Conservation (phyloP, 2,797 vertebrate species). For the Cryptoblepharus egeriae region DNA sequence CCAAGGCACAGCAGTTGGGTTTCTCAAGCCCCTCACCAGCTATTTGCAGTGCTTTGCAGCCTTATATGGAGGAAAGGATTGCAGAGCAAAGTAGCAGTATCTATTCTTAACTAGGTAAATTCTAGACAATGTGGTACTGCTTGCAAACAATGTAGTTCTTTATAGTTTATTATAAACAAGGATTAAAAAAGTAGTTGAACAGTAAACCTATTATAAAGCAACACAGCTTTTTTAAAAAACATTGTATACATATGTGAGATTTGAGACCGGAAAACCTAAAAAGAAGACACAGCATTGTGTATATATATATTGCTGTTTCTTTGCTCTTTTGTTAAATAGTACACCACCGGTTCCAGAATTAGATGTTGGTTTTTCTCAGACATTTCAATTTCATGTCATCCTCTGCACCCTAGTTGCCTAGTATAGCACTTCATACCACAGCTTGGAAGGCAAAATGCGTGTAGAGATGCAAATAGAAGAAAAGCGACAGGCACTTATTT, state of each 20-base stretch:
- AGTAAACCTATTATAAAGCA: constrained; percentile 30
- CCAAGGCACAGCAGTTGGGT: too few species aligned
- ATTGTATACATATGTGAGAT: background rate
- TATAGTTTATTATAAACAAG: background rate
- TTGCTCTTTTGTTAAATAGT: constrained; percentile 34
- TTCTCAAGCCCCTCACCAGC: too few species aligned
- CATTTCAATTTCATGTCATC: constrained; percentile 36
- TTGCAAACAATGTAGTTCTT: constrained; percentile 16
- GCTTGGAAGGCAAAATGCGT: constrained; percentile 61
- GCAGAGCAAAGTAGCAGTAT: too few species aligned
- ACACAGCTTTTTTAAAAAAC: background rate
- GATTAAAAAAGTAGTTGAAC: background rate
- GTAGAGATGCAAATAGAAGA: constrained; percentile 66
- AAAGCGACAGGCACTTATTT: constrained; percentile 74
- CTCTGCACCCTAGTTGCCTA: constrained; percentile 50
- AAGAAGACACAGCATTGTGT: too few species aligned
- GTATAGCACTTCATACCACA: constrained; percentile 48
- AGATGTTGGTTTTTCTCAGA: constrained; percentile 19
- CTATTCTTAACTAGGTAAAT: constrained; percentile 39
- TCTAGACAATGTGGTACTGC: constrained; percentile 30
- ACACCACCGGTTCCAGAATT: background rate
- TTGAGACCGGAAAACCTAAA: too few species aligned
- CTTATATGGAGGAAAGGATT: too few species aligned
- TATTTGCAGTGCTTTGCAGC: too few species aligned
- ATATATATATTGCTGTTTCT: too few species aligned